Base-by-base conservation (phyloP, 2,888 invertebrate species). In the Synanthedon vespiformis region DNA sequence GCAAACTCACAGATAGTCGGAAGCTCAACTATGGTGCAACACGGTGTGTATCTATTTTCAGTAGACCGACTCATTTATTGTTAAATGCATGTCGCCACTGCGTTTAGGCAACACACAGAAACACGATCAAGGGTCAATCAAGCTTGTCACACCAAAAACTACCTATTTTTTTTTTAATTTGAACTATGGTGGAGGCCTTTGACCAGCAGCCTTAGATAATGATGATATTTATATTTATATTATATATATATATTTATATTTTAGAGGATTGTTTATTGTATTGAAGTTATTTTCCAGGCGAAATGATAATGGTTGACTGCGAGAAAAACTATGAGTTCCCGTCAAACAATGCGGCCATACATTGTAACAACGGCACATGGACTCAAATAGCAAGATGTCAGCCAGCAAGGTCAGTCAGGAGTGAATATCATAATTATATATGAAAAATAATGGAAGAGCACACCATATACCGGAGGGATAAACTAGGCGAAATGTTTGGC, bases 341-440 rank as follows among this genome's bases (percentile, higher is more conserved):
- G 0, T 89, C 90, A 0, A 92, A 91, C 50, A 92, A 92, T 58
- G 89, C 92, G 1, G 92, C 92, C 0, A 94, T 96, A 0, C 91
- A 92, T 0, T 99, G 99, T 73, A 93, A 95, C 72, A 98, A 98
- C 67, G 98, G 98, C 0, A 95, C 97, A 0, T 99, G 98, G 98
- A 94, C 96, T 0, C 93, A 95, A 57, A 94, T 97, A 61, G 98
- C 98, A 0, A 90, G 92, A 53, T 94, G 94, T 68, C 91, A 93
- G 56, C 93, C 94, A 58, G 91, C 98, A 67, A 89, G 95, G 92
- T 95, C 71, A 59, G 41, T 41, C 13, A 22, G 4, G 5, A 22
- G 5, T 22, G 4, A 22, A 22, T 22, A 4, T 22, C 22, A 22
- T 50, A 5, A 13, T 12, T 4, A 49, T 12, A n/a, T n/a, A 16